These are phyloP conservation scores for Crocuta crocuta DNA, from an alignment of 2,113 vertebrate species.

Conservation along the genomic window DNA sequence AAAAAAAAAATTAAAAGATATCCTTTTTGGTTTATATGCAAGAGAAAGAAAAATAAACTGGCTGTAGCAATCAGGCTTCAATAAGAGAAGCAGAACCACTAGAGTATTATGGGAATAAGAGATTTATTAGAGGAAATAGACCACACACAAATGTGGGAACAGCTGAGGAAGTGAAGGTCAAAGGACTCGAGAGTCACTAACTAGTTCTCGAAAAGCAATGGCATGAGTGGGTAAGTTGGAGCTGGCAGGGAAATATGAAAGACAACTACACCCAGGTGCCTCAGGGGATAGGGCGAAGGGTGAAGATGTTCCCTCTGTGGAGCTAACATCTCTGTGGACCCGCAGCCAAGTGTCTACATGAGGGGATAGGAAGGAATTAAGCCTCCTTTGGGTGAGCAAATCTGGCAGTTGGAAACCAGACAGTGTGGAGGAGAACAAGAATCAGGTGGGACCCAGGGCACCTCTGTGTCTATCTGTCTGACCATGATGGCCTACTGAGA, in stretches of 20 bases:
- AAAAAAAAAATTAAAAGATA: not conserved
- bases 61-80: not conserved
- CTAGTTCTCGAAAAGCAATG: not conserved
- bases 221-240: not conserved
- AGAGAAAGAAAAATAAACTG: not conserved
- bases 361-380: not conserved
- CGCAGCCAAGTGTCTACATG: not conserved
- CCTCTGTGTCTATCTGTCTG: not conserved
- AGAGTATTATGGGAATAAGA: not conserved
- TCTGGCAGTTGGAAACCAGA: not conserved
- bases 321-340: not conserved
- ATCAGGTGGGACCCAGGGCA: not conserved
- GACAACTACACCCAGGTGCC: not conserved
- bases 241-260: not conserved
- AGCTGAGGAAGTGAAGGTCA: not conserved
- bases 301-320: not conserved
- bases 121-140: not conserved
- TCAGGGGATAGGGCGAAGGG: not conserved
- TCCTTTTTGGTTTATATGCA: not conserved
- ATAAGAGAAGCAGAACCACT: not conserved
- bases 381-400: not conserved
- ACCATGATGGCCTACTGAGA: not conserved
- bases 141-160: not conserved
- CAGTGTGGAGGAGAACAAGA: not conserved
- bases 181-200: not conserved